These are phyloP conservation scores for Canis aureus DNA, from an alignment of 2,113 vertebrate genomes.

Conservation along the genomic window DNA sequence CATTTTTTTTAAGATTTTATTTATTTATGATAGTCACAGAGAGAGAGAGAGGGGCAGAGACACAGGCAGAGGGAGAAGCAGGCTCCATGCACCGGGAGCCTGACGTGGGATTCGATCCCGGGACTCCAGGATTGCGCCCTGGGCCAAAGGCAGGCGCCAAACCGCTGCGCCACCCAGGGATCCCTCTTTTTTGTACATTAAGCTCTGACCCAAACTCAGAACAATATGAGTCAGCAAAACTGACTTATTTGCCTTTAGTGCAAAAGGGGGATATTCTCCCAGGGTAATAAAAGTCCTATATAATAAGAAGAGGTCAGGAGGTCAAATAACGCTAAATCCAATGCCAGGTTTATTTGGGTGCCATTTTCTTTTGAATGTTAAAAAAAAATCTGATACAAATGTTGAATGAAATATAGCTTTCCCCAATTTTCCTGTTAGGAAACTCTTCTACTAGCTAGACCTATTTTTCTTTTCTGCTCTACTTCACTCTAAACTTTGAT, in stretches of 20 bases:
- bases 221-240: not conserved
- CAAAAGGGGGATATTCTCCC: not conserved
- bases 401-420: not conserved
- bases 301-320: not conserved
- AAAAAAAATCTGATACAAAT: not conserved
- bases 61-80: too few relatives aligned
- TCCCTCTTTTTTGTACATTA: not conserved
- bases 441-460: not conserved
- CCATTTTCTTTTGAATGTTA: not conserved
- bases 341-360: not conserved
- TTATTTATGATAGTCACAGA: too few relatives aligned
- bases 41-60: too few relatives aligned
- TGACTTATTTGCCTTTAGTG: not conserved
- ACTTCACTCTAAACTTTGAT: not conserved
- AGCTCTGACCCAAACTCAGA: not conserved
- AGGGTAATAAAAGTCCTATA: not conserved
- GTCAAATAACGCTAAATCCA: not conserved
- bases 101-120: too few relatives aligned
- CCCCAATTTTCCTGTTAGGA: not conserved
- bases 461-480: not conserved
- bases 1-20: not conserved
- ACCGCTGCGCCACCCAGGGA: too few relatives aligned
- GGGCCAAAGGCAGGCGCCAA: too few relatives aligned
- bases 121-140: too few relatives aligned
- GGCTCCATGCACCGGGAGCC: too few relatives aligned